Evolutionary conservation across 2,797 vertebrate species (phyloP).

Genomic region (Okamejei kenojei): DNA sequence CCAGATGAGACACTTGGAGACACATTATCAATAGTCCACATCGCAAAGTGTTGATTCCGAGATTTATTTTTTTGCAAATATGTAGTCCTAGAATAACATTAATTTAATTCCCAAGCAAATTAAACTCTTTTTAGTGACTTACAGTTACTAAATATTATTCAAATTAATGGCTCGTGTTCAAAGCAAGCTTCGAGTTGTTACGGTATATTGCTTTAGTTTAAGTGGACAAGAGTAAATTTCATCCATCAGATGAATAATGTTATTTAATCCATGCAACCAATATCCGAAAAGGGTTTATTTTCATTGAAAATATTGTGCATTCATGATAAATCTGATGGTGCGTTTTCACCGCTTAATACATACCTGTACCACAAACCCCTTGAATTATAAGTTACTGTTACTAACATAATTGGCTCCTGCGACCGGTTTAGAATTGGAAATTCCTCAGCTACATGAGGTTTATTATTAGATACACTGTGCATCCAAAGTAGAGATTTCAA

Average conservation of each 20-base stretch:
- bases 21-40: not conserved
- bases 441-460: not conserved
- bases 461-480: not conserved
- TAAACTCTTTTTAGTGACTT: not conserved
- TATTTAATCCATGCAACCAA: not conserved
- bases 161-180: not conserved
- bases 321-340: not conserved
- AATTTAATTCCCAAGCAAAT: not conserved
- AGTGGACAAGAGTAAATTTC: not conserved
- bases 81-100: not conserved
- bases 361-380: not conserved
- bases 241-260: not conserved
- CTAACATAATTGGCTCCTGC: not conserved
- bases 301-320: too few relatives aligned
- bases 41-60: not conserved
- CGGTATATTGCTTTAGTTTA: not conserved
- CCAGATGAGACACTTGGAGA: not conserved
- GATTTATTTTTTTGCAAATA: too few relatives aligned
- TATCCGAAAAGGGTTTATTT: not conserved
- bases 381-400: not conserved
- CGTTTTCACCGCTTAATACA: conserved; percentile 13
- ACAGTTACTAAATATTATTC: not conserved
- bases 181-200: not conserved
- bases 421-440: not conserved
- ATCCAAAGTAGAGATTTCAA: not conserved